Evolutionary conservation across 2,113 vertebrate species (phyloP).

Genomic region (Petroica traversi): DNA sequence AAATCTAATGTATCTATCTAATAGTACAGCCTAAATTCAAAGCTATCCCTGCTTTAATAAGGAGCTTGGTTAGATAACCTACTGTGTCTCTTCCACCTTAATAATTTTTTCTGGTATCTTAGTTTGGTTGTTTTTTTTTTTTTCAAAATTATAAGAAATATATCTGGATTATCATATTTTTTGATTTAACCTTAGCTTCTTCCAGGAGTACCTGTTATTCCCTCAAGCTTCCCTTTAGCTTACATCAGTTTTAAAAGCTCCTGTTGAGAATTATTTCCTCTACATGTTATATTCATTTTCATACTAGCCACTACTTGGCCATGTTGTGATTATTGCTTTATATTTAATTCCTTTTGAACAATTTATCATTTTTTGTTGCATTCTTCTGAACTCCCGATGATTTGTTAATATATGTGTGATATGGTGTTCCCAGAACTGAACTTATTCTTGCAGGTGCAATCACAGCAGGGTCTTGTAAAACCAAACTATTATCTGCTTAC

Average conservation of each 20-base stretch:
- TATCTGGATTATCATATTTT: not conserved
- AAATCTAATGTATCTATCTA: not conserved
- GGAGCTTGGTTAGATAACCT: not conserved
- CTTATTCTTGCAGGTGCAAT: not conserved
- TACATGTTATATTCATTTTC: not conserved
- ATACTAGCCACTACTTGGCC: not conserved
- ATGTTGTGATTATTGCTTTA: not conserved
- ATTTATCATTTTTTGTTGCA: not conserved
- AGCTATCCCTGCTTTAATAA: not conserved
- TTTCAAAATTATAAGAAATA: not conserved
- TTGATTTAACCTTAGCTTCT: not conserved
- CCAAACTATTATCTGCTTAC: not conserved
- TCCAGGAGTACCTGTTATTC: not conserved
- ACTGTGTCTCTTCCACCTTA: not conserved
- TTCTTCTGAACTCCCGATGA: not conserved
- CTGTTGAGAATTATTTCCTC: not conserved
- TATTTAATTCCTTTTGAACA: not conserved
- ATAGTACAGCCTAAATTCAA: not conserved
- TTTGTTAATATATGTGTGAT: slow-evolving; percentile 1
- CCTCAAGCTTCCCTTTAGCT: not conserved
- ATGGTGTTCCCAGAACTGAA: not conserved
- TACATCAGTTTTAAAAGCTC: not conserved
- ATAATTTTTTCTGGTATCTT: too few species aligned
- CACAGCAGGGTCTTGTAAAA: not conserved
- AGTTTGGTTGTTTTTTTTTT: too few species aligned